Base-by-base conservation (phyloP, 2,797 vertebrate genomes). In the Gymnoscopelus microlampas region DNA sequence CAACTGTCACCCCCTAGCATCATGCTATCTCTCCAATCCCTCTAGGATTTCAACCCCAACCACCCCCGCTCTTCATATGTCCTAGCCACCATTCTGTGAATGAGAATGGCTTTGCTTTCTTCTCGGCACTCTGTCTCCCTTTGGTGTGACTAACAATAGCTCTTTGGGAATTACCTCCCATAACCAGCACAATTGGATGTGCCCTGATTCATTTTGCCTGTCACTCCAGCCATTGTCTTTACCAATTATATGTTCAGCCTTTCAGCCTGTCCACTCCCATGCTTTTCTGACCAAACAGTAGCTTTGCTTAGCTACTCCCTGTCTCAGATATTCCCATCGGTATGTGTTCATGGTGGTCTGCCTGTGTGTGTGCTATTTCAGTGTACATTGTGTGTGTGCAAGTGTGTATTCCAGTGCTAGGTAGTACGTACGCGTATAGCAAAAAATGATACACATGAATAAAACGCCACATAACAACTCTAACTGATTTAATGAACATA, bases 1-100 rank as follows among this genome's bases (percentile, higher is more conserved):
- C 91, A 92, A 93, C 89, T 91, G 88, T 89, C 50, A 79, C 83
- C 78, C 85, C 74, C 82, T 78, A 82, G 39, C 39, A 88, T 88
- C 77, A 78, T 85, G 82, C 73, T 77, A 80, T 79, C 85, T 74
- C 73, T 73, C 70, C 32, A 53, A 63, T 60, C 63, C 29, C 77
- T 80, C 60, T n/a, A 58, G 77, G 70, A 74, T 85, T 85, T 72
- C 24, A 70, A 81, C 81, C 81, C 60, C 58, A 26, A 12, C 39
- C 32, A 56, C 54, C 13, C 44, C 14, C 49, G 26, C 55, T 23
- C 58, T 53, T 3, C 32, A 68, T 26, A 55, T 56, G 51, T 48
- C 15, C 57, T 24, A 57, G 50, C 74, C 68, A 70, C 74, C 68
- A 70, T 69, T 63, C 60, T 44, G 49, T 69, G 67, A 71, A 81